Evolutionary conservation across 2,888 invertebrate species (phyloP).

Genomic region (Blomia tropicalis): DNA sequence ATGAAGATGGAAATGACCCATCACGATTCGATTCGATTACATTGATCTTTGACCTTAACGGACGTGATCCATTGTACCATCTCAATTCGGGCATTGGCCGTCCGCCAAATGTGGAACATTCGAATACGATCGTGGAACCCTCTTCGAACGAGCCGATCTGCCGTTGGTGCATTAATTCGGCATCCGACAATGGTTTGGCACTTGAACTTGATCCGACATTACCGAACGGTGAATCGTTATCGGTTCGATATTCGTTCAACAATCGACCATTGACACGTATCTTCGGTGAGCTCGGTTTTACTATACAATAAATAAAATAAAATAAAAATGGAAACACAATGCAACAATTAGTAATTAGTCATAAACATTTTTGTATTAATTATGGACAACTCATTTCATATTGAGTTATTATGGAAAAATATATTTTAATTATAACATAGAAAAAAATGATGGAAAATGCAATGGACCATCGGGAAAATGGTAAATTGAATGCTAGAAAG

Average conservation of each 20-base stretch:
- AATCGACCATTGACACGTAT: conserved; percentile 23
- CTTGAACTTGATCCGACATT: not conserved
- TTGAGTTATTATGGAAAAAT: no score
- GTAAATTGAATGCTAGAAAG: no score
- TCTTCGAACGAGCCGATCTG: conserved; percentile 52
- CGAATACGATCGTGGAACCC: conserved; percentile 49
- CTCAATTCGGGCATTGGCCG: conserved; percentile 66
- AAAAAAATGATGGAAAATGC: no score
- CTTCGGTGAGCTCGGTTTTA: conserved; percentile 25
- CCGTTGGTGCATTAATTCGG: not conserved
- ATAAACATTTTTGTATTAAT: no score
- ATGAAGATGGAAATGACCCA: not conserved
- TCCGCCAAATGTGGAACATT: conserved; percentile 59
- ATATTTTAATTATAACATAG: not conserved
- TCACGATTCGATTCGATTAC: conserved; percentile 10
- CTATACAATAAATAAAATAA: conserved; percentile 12
- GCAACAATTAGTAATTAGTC: not conserved
- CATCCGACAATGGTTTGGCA: not conserved
- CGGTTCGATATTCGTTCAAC: conserved; percentile 6
- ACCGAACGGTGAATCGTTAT: not conserved
- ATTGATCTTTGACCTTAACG: conserved; percentile 28
- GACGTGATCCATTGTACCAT: conserved; percentile 55
- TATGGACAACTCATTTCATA: no score
- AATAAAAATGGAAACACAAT: conserved; percentile 3
- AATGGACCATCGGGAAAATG: no score